Conservation (phyloP, 2,113 vertebrate genomes). For the Equus przewalskii region DNA sequence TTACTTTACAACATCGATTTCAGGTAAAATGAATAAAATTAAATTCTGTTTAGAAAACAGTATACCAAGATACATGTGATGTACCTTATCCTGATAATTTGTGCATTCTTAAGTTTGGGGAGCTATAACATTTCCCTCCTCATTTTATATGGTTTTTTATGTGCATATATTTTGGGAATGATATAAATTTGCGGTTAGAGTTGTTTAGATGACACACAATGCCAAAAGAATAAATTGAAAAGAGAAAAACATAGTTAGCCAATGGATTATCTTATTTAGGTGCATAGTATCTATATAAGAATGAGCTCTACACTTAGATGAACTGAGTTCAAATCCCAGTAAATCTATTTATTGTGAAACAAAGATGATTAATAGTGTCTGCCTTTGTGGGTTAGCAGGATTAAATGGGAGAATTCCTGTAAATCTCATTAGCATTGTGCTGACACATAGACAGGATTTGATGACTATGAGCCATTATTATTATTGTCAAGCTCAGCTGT, state of each 20-base stretch:
- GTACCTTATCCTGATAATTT: not conserved
- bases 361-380: not conserved
- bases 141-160: not conserved
- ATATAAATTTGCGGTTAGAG: not conserved
- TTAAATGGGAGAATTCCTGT: not conserved
- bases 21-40: conserved; percentile 32
- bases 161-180: not conserved
- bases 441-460: not conserved
- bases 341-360: not conserved
- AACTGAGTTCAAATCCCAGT: not conserved
- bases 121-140: not conserved
- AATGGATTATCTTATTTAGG: not conserved
- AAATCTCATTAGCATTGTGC: not conserved
- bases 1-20: conserved; percentile 33
- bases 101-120: not conserved
- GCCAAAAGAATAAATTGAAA: not conserved
- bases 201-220: not conserved
- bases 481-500: not conserved
- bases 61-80: not conserved
- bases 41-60: conserved; percentile 33
- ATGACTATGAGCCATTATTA: not conserved
- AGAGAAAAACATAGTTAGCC: not conserved
- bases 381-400: not conserved
- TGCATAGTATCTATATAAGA: not conserved
- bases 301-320: not conserved